A percentile compares a stretch with the other conserved stretches of the same genome.
These are phyloP conservation scores for Drosophila albomicans DNA, from an alignment of 1,140 invertebrate genomes.

Conservation along the genomic window DNA sequence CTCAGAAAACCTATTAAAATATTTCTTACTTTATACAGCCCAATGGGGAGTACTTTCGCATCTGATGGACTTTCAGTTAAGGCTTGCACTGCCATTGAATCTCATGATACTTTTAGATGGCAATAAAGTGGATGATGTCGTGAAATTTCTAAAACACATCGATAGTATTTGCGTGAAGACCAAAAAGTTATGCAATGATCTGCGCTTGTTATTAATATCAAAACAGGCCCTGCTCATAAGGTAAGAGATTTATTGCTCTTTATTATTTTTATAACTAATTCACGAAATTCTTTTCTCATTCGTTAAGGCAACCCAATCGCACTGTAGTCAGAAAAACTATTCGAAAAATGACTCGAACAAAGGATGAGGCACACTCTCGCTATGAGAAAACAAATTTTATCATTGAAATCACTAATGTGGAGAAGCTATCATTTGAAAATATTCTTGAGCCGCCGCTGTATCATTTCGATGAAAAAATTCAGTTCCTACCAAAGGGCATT, in stretches of 20 bases:
- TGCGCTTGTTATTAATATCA: conserved; percentile 22
- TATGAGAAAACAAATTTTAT: conserved; percentile 36
- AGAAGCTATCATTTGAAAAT: conserved; percentile 48
- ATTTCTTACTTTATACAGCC: neutral
- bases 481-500: conserved; percentile 61
- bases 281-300: neutral
- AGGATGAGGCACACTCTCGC: conserved; percentile 29
- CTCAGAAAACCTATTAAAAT: neutral
- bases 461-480: conserved; percentile 66
- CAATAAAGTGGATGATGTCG: conserved; percentile 35
- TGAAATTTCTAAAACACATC: conserved; percentile 40
- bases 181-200: conserved; percentile 8
- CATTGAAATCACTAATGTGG: conserved; percentile 55
- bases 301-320: conserved; percentile 60
- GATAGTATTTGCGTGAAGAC: conserved; percentile 41
- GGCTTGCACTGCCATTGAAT: conserved; percentile 56
- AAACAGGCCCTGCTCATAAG: conserved; percentile 34
- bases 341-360: neutral
- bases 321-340: conserved; percentile 48
- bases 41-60: conserved; percentile 35
- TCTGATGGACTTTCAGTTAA: conserved; percentile 59
- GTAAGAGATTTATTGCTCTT: conserved; percentile 9
- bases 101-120: conserved; percentile 41
- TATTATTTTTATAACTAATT: neutral
- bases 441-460: conserved; percentile 58